These are phyloP conservation scores for Drosophila trapezifrons DNA, from an alignment of 1,140 invertebrate genomes.

Conservation along the genomic window DNA sequence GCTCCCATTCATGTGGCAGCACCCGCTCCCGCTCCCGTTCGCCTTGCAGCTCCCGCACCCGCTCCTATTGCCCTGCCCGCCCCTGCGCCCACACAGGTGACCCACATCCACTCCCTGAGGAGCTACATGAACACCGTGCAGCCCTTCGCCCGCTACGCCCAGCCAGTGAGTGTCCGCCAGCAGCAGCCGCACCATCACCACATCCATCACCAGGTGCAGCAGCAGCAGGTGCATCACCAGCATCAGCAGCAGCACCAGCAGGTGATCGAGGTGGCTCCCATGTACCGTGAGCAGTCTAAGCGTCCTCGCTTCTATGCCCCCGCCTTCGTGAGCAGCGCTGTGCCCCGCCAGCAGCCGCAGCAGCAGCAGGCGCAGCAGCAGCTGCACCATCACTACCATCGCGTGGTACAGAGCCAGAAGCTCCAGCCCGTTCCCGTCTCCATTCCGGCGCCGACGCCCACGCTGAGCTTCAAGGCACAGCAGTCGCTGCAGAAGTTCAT, in stretches of 20 bases:
- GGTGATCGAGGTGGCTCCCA: slow-evolving; percentile 63
- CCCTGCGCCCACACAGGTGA: slow-evolving; percentile 54
- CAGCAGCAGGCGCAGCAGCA: slow-evolving; percentile 18
- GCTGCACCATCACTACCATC: slow-evolving; percentile 37
- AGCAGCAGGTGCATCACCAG: slow-evolving; percentile 13
- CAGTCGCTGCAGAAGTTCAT: slow-evolving; percentile 75
- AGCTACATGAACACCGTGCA: slow-evolving; percentile 78
- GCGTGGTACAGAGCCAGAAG: slow-evolving; percentile 35
- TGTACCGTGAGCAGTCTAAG: slow-evolving; percentile 74
- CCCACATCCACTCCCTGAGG: slow-evolving; percentile 65
- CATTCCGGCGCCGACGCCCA: not conserved
- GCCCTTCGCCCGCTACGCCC: slow-evolving; percentile 68
- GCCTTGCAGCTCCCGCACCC: slow-evolving; percentile 35
- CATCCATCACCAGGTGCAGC: slow-evolving; percentile 18
- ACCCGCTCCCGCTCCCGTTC: slow-evolving; percentile 6
- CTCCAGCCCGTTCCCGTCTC: slow-evolving; percentile 24
- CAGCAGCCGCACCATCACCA: slow-evolving; percentile 34
- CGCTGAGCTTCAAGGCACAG: slow-evolving; percentile 55
- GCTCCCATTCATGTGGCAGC: not conserved
- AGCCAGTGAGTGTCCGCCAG: slow-evolving; percentile 40
- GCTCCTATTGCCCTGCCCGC: slow-evolving; percentile 22
- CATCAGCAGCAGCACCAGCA: slow-evolving; percentile 23
- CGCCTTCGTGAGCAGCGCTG: slow-evolving; percentile 46
- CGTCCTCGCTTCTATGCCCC: slow-evolving; percentile 72
- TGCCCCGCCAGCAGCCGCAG: slow-evolving; percentile 42